phyloP scores from a whole-genome alignment of 2,113 vertebrate genomes.

The Hystrix cristata region DNA sequence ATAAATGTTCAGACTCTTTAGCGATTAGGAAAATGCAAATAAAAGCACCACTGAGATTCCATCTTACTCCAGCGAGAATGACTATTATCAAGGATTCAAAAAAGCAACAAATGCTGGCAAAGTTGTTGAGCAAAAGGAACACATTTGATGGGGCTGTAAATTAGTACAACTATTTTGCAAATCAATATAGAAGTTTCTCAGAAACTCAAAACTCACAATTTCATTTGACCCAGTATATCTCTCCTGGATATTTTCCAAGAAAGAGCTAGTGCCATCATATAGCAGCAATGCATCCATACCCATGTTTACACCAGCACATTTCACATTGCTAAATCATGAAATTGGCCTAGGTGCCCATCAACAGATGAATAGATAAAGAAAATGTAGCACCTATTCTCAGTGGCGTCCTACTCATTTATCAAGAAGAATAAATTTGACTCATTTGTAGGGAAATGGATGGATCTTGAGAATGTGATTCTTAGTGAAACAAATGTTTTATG shows the following conservation, averaged over 20 bases:
- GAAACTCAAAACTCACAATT: not conserved
- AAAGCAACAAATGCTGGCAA: not conserved
- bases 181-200: not conserved
- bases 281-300: not conserved
- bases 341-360: not conserved
- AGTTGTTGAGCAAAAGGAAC: not conserved
- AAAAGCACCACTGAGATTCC: not conserved
- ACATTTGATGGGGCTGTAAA: not conserved
- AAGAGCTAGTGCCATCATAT: not conserved
- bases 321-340: not conserved
- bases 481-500: not conserved
- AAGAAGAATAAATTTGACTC: not conserved
- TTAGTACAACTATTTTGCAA: not conserved
- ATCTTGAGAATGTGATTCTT: not conserved
- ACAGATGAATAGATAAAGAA: not conserved
- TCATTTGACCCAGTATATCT: not conserved
- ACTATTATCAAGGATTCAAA: not conserved
- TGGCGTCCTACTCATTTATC: no score
- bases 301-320: not conserved
- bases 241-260: not conserved
- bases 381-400: not conserved
- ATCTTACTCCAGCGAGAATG: not conserved
- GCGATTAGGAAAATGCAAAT: not conserved
- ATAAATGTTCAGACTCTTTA: not conserved
- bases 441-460: not conserved